Conservation (phyloP, 2,113 vertebrate species). For the Lutjanus erythropterus region DNA sequence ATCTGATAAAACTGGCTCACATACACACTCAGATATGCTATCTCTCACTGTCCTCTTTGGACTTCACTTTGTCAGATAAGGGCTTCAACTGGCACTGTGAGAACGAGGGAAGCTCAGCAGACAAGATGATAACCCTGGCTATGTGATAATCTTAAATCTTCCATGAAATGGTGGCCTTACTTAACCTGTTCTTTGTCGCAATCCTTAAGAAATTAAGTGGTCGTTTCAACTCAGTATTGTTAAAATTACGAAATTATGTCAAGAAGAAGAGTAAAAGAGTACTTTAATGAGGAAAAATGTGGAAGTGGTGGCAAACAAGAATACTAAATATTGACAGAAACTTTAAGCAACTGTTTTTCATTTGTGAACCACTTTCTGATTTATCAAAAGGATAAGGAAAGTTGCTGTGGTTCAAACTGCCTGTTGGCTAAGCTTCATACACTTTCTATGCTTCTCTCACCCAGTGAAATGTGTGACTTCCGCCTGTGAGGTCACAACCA, state of each 20-base stretch:
- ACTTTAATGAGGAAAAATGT: neutral
- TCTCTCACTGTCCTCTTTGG: conserved; percentile 61
- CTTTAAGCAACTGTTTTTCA: neutral
- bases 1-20: conserved; percentile 58
- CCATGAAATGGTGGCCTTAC: conserved; percentile 38
- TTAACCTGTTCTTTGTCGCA: conserved; percentile 21
- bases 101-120: conserved; percentile 26
- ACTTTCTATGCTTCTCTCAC: conserved; percentile 38
- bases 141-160: conserved; percentile 33
- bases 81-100: conserved; percentile 34
- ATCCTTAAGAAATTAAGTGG: conserved; percentile 18
- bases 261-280: conserved; percentile 7
- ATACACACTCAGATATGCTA: conserved; percentile 48
- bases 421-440: conserved; percentile 43
- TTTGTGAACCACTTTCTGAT: conserved; percentile 1
- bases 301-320: neutral
- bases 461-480: conserved; percentile 67
- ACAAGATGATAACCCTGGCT: conserved; percentile 41
- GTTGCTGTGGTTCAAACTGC: conserved; percentile 7
- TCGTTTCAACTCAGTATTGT: neutral
- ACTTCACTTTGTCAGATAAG: conserved; percentile 69
- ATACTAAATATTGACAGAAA: neutral
- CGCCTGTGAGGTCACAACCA: conserved; percentile 71
- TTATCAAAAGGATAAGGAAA: neutral
- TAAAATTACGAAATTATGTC: neutral